Conservation (phyloP, 35 echinoderm and acorn worm genomes). For the Apostichopus japonicus region DNA sequence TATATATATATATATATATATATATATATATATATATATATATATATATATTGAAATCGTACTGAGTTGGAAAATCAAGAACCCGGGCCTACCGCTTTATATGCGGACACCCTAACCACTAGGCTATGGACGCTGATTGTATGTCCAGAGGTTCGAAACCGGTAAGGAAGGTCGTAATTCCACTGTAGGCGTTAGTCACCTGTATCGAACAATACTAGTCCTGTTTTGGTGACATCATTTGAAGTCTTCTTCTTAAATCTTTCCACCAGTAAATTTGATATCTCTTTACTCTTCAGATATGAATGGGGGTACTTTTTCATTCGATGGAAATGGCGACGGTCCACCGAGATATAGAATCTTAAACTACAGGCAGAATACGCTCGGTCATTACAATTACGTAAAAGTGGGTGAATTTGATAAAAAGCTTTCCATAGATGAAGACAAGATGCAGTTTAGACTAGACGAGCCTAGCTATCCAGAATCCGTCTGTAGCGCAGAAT, state of each 20-base stretch:
- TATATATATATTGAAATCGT: no score
- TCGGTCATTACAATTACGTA: slow-evolving; percentile 60
- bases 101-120: no score
- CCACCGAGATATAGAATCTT: slow-evolving; percentile 79
- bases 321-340: slow-evolving; percentile 70
- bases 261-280: background rate
- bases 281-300: slow-evolving; percentile 53
- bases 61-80: no score
- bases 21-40: no score
- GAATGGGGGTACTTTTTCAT: slow-evolving; percentile 66
- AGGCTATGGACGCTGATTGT: no score
- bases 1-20: no score
- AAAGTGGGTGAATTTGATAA: slow-evolving; percentile 62
- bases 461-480: slow-evolving; percentile 51
- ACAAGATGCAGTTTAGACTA: slow-evolving; percentile 56
- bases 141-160: no score
- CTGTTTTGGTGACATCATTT: background rate
- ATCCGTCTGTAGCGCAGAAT: slow-evolving; percentile 69
- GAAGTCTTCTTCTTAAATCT: background rate
- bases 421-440: slow-evolving; percentile 5
- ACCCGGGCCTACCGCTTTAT: no score
- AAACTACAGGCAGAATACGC: slow-evolving; percentile 71
- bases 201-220: no score
- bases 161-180: no score
- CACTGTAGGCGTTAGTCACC: no score